Evolutionary conservation across 1,140 invertebrate genomes (phyloP).

Genomic region (Sycobia sp.): DNA sequence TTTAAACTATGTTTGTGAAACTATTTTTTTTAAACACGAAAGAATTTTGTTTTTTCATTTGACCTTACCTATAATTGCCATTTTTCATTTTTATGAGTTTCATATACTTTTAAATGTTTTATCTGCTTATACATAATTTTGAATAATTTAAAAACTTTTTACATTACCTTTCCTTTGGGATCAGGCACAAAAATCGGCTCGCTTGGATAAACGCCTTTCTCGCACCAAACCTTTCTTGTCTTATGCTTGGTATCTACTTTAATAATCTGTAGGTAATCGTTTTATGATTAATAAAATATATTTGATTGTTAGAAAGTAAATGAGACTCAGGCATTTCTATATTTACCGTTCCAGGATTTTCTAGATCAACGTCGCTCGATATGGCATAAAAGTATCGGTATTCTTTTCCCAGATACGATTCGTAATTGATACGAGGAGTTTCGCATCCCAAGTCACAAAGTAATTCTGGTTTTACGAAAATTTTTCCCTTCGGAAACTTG

Average conservation of each 20-base stretch:
- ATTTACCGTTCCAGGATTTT: constrained; percentile 78
- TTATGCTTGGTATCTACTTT: constrained; percentile 77
- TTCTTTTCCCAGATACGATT: constrained; percentile 68
- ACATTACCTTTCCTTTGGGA: constrained; percentile 68
- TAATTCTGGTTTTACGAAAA: constrained; percentile 69
- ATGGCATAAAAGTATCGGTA: constrained; percentile 91
- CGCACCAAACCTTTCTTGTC: constrained; percentile 72
- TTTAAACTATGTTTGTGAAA: too few relatives aligned
- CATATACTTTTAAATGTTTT: too few relatives aligned
- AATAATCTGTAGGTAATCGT: constrained; percentile 65
- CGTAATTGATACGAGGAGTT: constrained; percentile 81
- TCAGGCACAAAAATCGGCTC: constrained; percentile 84
- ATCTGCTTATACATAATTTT: neutral
- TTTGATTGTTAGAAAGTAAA: neutral
- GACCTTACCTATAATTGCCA: too few relatives aligned
- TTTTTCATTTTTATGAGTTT: too few relatives aligned
- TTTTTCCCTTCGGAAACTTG: constrained; percentile 54
- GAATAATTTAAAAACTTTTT: neutral
- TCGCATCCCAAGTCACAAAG: constrained; percentile 80
- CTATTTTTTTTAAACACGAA: too few relatives aligned
- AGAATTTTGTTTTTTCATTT: too few relatives aligned
- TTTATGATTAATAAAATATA: neutral
- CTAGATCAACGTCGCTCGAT: constrained; percentile 81
- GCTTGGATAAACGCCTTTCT: constrained; percentile 77
- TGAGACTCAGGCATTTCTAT: constrained; percentile 19